Conservation (phyloP, 2,113 vertebrate genomes). For the Odocoileus virginianus region DNA sequence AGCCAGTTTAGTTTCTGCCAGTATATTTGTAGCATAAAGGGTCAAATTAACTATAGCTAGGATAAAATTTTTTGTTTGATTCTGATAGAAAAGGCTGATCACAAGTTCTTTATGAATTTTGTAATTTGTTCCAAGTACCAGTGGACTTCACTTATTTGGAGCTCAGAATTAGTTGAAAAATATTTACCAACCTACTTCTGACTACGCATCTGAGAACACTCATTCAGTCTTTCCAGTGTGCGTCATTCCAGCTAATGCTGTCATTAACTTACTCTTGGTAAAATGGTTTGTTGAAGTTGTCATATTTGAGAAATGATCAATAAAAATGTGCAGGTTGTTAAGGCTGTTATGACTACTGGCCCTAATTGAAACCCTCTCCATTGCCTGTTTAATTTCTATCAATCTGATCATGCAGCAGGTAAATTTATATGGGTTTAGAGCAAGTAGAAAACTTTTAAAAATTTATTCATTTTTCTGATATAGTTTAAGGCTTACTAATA, state of each 20-base stretch:
- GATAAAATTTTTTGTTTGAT: not conserved
- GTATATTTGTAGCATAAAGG: not conserved
- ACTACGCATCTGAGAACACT: not conserved
- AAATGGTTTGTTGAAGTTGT: not conserved
- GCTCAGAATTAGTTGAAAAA: slow-evolving; percentile 18
- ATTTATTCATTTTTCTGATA: not conserved
- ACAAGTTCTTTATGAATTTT: not conserved
- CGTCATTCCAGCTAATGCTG: not conserved
- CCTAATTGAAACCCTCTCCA: not conserved
- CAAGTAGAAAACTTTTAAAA: not conserved
- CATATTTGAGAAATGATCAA: not conserved
- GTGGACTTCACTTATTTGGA: not conserved
- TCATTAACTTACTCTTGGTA: not conserved
- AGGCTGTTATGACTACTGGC: not conserved
- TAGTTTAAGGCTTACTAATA: not conserved
- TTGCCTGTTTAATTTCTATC: not conserved
- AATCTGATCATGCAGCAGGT: not conserved
- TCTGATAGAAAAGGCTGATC: not conserved
- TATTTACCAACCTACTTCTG: not conserved
- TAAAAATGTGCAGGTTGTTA: not conserved
- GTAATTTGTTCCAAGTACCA: not conserved
- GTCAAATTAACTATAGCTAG: not conserved
- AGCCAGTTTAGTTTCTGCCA: not conserved
- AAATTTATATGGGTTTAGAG: not conserved
- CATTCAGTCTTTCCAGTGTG: not conserved